These are phyloP conservation scores for Cerceris rybyensis DNA, from an alignment of 2,888 invertebrate species.

Conservation along the genomic window DNA sequence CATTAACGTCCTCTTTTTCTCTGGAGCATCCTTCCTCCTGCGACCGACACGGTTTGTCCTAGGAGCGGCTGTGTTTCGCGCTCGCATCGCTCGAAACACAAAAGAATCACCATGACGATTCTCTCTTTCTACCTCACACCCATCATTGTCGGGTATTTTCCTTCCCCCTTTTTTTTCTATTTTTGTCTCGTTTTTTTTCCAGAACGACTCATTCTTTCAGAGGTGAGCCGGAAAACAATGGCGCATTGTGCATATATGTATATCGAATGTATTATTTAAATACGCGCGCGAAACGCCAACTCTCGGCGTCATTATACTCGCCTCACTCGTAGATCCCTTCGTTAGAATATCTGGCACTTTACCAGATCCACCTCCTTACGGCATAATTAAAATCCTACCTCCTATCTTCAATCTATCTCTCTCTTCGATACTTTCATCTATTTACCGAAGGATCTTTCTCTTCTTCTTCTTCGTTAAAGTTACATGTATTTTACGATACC, in stretches of 20 bases:
- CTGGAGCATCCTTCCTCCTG: slow-evolving; percentile 44
- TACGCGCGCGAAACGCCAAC: slow-evolving; percentile 13
- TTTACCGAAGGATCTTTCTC: no score
- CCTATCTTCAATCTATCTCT: neutral
- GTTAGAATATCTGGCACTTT: slow-evolving; percentile 17
- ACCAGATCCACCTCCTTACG: neutral
- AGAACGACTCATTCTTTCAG: slow-evolving; percentile 36
- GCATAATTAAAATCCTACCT: slow-evolving; percentile 14
- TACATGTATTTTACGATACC: no score
- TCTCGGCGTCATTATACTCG: slow-evolving; percentile 12
- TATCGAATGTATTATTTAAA: slow-evolving; percentile 40
- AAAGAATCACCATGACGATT: slow-evolving; percentile 45
- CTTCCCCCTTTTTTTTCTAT: neutral
- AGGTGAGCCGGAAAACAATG: slow-evolving; percentile 44
- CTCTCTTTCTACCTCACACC: slow-evolving; percentile 9
- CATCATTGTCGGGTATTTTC: neutral
- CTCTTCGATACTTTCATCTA: neutral
- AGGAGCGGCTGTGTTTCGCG: slow-evolving; percentile 24
- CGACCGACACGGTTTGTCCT: slow-evolving; percentile 27
- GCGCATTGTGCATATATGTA: neutral
- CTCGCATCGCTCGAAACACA: slow-evolving; percentile 32
- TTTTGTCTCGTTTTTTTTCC: neutral
- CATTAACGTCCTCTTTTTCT: slow-evolving; percentile 31
- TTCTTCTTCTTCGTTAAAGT: no score
- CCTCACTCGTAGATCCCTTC: neutral